phyloP scores from a whole-genome alignment of 1,140 invertebrate species.

The Hyles vespertilio region DNA sequence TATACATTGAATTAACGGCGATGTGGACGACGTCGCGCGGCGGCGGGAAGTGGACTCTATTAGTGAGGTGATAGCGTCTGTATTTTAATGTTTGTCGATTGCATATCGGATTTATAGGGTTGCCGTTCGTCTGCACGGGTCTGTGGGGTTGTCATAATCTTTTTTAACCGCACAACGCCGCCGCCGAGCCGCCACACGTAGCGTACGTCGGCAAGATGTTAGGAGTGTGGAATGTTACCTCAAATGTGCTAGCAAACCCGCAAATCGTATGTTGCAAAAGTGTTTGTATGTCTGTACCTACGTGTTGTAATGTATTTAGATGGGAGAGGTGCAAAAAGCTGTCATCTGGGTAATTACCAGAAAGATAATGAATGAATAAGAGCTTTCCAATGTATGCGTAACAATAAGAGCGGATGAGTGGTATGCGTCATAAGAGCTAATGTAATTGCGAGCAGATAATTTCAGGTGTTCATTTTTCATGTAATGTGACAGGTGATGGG shows the following conservation, averaged over 20 bases:
- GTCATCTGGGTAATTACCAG: too few relatives aligned
- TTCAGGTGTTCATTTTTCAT: constrained; percentile 12
- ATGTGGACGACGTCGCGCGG: constrained; percentile 30
- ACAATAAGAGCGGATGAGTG: too few relatives aligned
- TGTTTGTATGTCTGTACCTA: background rate
- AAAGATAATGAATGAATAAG: too few relatives aligned
- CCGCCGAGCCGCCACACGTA: constrained; percentile 54
- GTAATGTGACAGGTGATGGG: constrained; percentile 48
- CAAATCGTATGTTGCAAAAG: too few relatives aligned
- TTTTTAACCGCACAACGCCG: constrained; percentile 69
- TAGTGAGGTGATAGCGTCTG: constrained; percentile 24
- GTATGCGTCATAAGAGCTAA: too few relatives aligned
- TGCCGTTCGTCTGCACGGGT: constrained; percentile 49
- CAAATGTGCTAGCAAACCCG: constrained; percentile 18
- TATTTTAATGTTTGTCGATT: constrained; percentile 26
- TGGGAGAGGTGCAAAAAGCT: background rate
- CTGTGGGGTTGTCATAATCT: constrained; percentile 67
- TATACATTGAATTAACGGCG: constrained; percentile 64
- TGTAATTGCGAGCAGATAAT: constrained; percentile 1
- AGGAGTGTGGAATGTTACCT: constrained; percentile 37
- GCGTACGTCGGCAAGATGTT: constrained; percentile 51
- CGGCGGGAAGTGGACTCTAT: constrained; percentile 38
- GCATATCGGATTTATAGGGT: constrained; percentile 53
- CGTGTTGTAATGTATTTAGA: background rate
- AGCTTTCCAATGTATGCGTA: too few relatives aligned